A percentile compares a stretch with the other conserved stretches of the same genome.
phyloP scores from a whole-genome alignment of 1,140 invertebrate species.

The Leptoteleia sp. region DNA sequence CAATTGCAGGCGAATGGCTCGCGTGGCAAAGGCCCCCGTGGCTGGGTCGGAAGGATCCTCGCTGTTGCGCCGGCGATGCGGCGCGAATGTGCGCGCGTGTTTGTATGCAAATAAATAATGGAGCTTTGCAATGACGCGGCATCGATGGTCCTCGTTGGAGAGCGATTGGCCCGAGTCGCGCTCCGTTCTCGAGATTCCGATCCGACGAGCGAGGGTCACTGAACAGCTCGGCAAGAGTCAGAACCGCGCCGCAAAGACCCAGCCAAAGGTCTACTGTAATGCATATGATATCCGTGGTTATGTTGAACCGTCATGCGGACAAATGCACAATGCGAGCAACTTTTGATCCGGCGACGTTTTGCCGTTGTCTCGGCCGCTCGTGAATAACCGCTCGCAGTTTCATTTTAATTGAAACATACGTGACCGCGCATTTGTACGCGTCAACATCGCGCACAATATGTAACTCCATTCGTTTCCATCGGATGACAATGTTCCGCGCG shows the following conservation, averaged over 20 bases:
- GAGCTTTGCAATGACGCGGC: slow-evolving; percentile 58
- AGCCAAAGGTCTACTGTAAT: slow-evolving; percentile 54
- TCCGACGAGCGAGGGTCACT: slow-evolving; percentile 57
- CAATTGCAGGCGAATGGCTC: too few relatives aligned
- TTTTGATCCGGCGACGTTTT: slow-evolving; percentile 53
- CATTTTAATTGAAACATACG: slow-evolving; percentile 58
- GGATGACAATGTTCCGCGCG: slow-evolving; percentile 31
- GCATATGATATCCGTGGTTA: slow-evolving; percentile 44
- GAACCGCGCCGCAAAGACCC: slow-evolving; percentile 41
- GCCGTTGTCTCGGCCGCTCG: slow-evolving; percentile 36
- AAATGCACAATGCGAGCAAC: slow-evolving; percentile 55
- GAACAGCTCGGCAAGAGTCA: slow-evolving; percentile 40
- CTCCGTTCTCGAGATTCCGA: slow-evolving; percentile 59
- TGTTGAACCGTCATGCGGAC: slow-evolving; percentile 43
- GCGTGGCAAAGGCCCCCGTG: too few relatives aligned
- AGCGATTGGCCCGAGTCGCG: slow-evolving; percentile 56
- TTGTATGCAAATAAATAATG: slow-evolving; percentile 41
- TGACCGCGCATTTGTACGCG: slow-evolving; percentile 52
- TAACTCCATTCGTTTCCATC: slow-evolving; percentile 49
- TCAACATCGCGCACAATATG: slow-evolving; percentile 50
- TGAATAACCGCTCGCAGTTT: slow-evolving; percentile 47
- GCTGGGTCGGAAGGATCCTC: too few relatives aligned
- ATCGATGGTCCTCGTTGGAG: slow-evolving; percentile 54
- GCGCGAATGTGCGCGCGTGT: too few relatives aligned
- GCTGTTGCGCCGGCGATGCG: too few relatives aligned